Base-by-base conservation (phyloP, 2,888 invertebrate genomes). In the Chloroclystis v-ata region DNA sequence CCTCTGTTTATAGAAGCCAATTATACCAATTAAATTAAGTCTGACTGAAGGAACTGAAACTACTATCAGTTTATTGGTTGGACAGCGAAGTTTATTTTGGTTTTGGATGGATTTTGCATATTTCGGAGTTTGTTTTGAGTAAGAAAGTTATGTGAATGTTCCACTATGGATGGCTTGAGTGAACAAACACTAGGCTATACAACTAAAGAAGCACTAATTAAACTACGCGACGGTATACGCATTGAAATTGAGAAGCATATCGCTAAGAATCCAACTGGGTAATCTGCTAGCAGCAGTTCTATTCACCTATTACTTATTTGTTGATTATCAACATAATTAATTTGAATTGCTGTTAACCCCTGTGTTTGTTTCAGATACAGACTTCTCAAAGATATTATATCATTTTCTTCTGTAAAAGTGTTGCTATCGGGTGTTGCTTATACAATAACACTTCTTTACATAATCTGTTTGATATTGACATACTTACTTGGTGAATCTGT, bases 141-240 rank as follows among this genome's bases (percentile, higher is more conserved):
- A n/a, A 30, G 10, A 20, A 37, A 56, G 64, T 51, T 60, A 72
- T 67, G 65, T 72, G 43, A 64, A 56, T n/a, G 20, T 20, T 26
- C 53, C 38, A 78, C 43, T 56, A 84, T 83, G 84, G 81, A 78
- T 63, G 73, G 75, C 52, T 70, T 59, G 57, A 75, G 64, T 56
- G 71, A 74, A 54, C 71, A 78, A 43, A 71, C 68, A 49, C 56
- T 83, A 42, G 94, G 94, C 13, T 84, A 93, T 59, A 89, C 91
- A 33, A 94, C 94, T 8, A 85, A 86, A 66, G 90, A 91, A 51
- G 94, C 95, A 14, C 75, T 95, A 46, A 82, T 89, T 55, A 91
- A 90, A 66, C 86, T 95, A 49, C 90, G 92, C 61, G 89, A 91
- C 61, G 94, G 94, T 71, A 92, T 95, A 57, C 87, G 89, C 56